phyloP scores from a whole-genome alignment of 2,888 invertebrate genomes.

The Coelinius sp. region DNA sequence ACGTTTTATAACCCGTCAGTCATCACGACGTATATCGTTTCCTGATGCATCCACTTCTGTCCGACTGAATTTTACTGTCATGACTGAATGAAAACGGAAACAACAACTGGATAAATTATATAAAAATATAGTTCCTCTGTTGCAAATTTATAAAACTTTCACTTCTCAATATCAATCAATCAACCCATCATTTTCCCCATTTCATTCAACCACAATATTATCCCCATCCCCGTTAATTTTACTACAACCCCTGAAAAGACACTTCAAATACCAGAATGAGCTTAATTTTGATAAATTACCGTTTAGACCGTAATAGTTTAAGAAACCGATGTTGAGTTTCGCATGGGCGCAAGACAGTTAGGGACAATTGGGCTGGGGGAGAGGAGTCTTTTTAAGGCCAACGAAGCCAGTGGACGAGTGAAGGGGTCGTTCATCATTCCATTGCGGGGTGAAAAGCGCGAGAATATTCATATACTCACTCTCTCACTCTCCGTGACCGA shows the following conservation, averaged over 20 bases:
- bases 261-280: constrained; percentile 45
- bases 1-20: constrained; percentile 66
- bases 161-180: neutral
- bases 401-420: constrained; percentile 38
- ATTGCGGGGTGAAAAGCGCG: constrained; percentile 57
- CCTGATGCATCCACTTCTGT: constrained; percentile 25
- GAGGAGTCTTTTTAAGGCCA: constrained; percentile 37
- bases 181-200: neutral
- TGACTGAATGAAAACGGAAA: neutral
- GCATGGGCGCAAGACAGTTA: constrained; percentile 50
- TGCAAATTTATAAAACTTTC: no score
- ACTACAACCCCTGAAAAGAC: neutral
- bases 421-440: constrained; percentile 66
- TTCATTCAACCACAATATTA: constrained; percentile 4
- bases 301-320: constrained; percentile 57
- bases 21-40: constrained; percentile 51
- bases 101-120: neutral
- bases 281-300: constrained; percentile 64
- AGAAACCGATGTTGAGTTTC: constrained; percentile 66
- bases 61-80: constrained; percentile 5
- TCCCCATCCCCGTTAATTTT: neutral
- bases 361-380: constrained; percentile 40
- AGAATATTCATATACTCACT: constrained; percentile 66
- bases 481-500: constrained; percentile 28
- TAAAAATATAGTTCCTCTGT: no score